Evolutionary conservation across 30 jellyfish, hydroid and myxozoan species (phyloP), one percentile per base, ranked within the genome.

Genomic region (Clytia hemisphaerica): DNA sequence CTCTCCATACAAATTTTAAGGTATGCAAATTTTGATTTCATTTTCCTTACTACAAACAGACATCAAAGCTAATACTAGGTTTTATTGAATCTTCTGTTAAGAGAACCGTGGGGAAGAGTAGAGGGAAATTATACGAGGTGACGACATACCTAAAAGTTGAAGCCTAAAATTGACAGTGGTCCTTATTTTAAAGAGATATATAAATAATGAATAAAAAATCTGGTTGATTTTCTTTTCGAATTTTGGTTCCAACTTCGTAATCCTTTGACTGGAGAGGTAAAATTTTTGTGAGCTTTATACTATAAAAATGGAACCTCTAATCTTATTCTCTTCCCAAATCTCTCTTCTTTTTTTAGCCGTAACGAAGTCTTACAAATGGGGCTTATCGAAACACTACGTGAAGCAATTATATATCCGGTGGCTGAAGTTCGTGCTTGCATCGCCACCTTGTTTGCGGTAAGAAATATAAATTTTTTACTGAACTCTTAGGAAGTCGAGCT

Each of bases 381-480:
- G 21, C 81, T 80, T 0, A 63, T 88, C 31, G 89, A 80, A 27
- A 83, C 76, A 42, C 71, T 79, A 10, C 68, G 94, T 16, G 97
- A 88, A 67, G 74, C 91, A 4, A 57, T 88, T 15, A 93, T 88
- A 10, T 88, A 88, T 49, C 97, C 97, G 18, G 84, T 92, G 16
- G 71, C 93, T 21, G 93, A 65, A 6, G 97, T 88, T 18, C 69
- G 97, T 25, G 72, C 48, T 15, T 53, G 90, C 6, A 81, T 93
- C 21, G 94, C 91, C 7, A 83, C 76, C 1, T 90, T 88, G 1
- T 62, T 88, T 30, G 97, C 75, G 90, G 97, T 80, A 16, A 2
- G 68, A 12, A n/a, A n/a, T n/a, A n/a, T n/a, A n/a, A n/a, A 15
- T 9, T 27, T 71, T 58, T 47, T 67, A 14, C 12, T 24, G 28